These are phyloP conservation scores for Anaspis maculata DNA, from an alignment of 2,888 invertebrate species.

Conservation along the genomic window DNA sequence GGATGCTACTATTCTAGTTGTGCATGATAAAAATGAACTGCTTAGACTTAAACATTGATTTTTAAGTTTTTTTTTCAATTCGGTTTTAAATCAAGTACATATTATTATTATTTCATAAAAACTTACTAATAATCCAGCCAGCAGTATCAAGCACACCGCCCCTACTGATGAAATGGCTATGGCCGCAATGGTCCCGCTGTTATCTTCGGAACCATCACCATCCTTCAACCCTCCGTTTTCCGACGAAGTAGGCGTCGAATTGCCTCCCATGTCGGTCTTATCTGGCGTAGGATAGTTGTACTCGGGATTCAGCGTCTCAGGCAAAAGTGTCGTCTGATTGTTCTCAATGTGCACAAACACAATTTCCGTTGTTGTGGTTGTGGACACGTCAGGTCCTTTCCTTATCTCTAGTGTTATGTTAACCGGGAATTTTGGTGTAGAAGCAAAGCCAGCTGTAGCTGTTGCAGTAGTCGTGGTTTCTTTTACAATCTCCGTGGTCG, in stretches of 20 bases:
- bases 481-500: too few species aligned
- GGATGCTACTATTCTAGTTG: too few species aligned
- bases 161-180: conserved; percentile 76
- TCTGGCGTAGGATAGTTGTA: background rate
- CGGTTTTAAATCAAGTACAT: too few species aligned
- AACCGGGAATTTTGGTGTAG: background rate
- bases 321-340: conserved; percentile 1
- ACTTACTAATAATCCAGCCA: conserved; percentile 68
- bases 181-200: conserved; percentile 67
- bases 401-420: background rate
- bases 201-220: conserved; percentile 37
- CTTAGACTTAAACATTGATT: too few species aligned
- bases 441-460: too few species aligned
- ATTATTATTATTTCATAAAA: background rate
- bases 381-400: background rate
- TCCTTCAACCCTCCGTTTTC: conserved; percentile 33
- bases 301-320: background rate
- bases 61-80: too few species aligned
- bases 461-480: too few species aligned
- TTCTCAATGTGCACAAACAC: background rate
- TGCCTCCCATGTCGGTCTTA: too few species aligned
- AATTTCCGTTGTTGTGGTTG: background rate
- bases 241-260: too few species aligned
- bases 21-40: too few species aligned
- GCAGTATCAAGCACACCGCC: conserved; percentile 63